A percentile compares a stretch with the other conserved stretches of the same genome.
These are phyloP conservation scores for Alca torda DNA, from an alignment of 2,797 vertebrate genomes.

Conservation along the genomic window DNA sequence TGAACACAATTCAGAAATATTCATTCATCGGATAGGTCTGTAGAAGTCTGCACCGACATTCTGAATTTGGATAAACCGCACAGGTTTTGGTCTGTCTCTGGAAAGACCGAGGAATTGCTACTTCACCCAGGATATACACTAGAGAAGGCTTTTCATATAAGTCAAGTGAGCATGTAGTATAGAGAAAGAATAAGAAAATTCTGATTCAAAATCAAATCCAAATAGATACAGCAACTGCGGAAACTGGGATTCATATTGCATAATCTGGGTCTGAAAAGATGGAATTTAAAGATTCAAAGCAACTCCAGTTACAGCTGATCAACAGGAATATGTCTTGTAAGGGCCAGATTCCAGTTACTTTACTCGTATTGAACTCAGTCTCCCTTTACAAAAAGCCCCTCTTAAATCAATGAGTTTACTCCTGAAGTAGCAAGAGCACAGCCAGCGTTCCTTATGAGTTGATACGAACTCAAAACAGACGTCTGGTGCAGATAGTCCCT, in stretches of 20 bases:
- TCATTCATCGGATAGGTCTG: not conserved
- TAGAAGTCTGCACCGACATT: not conserved
- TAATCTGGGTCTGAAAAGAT: not conserved
- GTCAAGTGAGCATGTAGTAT: not conserved
- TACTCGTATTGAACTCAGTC: not conserved
- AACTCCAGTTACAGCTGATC: not conserved
- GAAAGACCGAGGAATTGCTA: not conserved
- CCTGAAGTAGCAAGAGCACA: not conserved
- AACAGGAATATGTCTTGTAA: not conserved
- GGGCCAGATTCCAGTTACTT: not conserved
- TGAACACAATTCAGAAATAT: not conserved
- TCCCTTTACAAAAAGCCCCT: not conserved
- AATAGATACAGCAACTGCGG: not conserved
- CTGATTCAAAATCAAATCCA: not conserved
- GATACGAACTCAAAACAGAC: not conserved
- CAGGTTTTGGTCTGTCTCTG: not conserved
- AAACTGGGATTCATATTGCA: not conserved
- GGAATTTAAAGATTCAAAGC: not conserved
- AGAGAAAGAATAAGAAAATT: not conserved
- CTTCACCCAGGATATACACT: not conserved
- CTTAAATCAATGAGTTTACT: not conserved
- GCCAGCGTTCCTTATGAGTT: not conserved
- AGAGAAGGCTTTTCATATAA: not conserved
- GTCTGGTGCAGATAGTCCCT: not conserved
- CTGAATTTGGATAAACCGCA: slow-evolving; percentile 12